These are phyloP conservation scores for Xiphophorus couchianus DNA, from an alignment of 2,113 vertebrate genomes.

Conservation along the genomic window DNA sequence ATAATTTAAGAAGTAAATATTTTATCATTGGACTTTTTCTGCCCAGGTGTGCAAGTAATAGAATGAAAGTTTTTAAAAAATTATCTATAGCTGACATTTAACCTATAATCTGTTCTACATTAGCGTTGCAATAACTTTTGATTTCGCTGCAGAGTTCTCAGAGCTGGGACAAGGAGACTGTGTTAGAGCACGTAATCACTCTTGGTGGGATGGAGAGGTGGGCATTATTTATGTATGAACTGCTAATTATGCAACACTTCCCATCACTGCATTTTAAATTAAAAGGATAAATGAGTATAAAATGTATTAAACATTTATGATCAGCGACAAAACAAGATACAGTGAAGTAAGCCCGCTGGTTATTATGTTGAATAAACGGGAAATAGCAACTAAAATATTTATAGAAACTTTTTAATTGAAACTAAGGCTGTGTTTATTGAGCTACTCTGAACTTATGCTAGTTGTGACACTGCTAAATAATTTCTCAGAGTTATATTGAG, in stretches of 20 bases:
- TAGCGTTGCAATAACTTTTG: slow-evolving; percentile 21
- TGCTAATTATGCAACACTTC: slow-evolving; percentile 55
- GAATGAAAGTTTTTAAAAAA: slow-evolving; percentile 15
- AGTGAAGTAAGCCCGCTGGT: not conserved
- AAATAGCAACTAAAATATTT: too few relatives aligned
- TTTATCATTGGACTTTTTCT: slow-evolving; percentile 60
- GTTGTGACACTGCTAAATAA: too few relatives aligned
- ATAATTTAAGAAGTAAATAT: slow-evolving; percentile 68
- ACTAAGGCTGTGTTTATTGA: too few relatives aligned
- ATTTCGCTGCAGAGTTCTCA: slow-evolving; percentile 46
- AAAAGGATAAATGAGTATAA: slow-evolving; percentile 16
- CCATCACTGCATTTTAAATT: slow-evolving; percentile 17
- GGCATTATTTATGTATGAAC: slow-evolving; percentile 35
- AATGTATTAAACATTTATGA: slow-evolving; percentile 13
- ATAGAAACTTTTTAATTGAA: too few relatives aligned
- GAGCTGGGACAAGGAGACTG: slow-evolving; percentile 47
- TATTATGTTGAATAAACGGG: not conserved
- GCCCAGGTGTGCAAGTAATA: slow-evolving; percentile 1
- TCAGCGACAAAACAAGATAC: slow-evolving; percentile 2
- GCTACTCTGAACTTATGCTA: too few relatives aligned
- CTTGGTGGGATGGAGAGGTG: slow-evolving; percentile 8
- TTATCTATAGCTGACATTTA: slow-evolving; percentile 12
- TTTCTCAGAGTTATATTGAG: too few relatives aligned
- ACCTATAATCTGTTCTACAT: slow-evolving; percentile 37
- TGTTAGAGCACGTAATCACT: slow-evolving; percentile 52